Evolutionary conservation across 35 echinoderm and acorn worm genomes (phyloP).

Genomic region (Lytechinus variegatus): DNA sequence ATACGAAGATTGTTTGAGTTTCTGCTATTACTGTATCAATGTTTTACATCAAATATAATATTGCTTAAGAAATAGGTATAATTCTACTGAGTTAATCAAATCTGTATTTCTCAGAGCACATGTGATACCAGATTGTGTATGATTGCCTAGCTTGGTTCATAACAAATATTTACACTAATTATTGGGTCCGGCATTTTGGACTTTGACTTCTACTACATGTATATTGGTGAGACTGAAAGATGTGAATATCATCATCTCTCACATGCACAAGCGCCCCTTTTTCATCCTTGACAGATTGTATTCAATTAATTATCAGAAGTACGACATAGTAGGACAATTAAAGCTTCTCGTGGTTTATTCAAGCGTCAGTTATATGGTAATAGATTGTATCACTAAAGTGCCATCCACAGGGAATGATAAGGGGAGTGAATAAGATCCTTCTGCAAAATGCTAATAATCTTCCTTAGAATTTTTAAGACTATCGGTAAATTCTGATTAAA

Average conservation of each 20-base stretch:
- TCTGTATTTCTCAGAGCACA: too few relatives aligned
- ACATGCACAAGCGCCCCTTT: neutral
- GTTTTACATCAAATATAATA: neutral
- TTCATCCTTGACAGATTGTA: neutral
- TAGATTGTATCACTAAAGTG: neutral
- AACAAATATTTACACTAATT: neutral
- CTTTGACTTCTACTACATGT: neutral
- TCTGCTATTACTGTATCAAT: neutral
- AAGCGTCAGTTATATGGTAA: neutral
- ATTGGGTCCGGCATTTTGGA: neutral
- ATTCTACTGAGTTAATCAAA: too few relatives aligned
- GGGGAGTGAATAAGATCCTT: too few relatives aligned
- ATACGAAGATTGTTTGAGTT: neutral
- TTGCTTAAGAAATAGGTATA: too few relatives aligned
- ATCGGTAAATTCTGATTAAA: too few relatives aligned
- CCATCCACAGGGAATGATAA: too few relatives aligned
- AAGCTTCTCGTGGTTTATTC: neutral
- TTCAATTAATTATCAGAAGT: neutral
- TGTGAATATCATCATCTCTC: neutral
- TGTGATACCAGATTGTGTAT: too few relatives aligned
- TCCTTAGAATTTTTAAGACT: too few relatives aligned
- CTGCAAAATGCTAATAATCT: too few relatives aligned
- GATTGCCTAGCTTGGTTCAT: neutral
- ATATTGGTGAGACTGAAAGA: neutral
- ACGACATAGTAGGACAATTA: neutral